Percentiles rank a stretch among this genome's conserved stretches.
Conservation (phyloP, 2,113 vertebrate species). For the Sylvicapra grimmia region DNA sequence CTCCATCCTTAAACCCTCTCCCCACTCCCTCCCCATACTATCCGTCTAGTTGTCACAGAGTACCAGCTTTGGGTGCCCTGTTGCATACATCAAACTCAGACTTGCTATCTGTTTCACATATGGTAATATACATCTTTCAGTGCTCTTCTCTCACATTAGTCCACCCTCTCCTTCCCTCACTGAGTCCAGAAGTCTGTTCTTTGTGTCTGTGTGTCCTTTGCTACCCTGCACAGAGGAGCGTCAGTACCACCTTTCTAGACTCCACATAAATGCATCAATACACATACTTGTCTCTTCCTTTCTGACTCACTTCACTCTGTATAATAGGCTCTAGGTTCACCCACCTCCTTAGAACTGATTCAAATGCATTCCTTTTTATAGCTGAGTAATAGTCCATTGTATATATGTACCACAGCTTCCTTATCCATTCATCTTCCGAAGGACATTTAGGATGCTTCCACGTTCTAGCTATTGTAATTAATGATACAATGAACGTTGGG, state of each 20-base stretch:
- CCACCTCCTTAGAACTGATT: background rate
- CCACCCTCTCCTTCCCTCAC: background rate
- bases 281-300: background rate
- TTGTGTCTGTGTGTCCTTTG: background rate
- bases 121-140: background rate
- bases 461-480: background rate
- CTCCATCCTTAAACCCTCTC: background rate
- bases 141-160: background rate
- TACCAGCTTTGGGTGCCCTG: background rate
- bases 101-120: background rate
- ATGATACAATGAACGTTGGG: background rate
- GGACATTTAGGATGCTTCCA: background rate
- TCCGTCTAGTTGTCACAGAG: background rate
- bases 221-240: background rate
- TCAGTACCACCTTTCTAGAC: background rate
- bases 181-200: background rate
- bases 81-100: background rate
- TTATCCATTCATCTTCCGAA: background rate
- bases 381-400: background rate
- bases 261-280: background rate
- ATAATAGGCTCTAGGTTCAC: background rate
- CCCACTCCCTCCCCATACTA: fast-evolving
- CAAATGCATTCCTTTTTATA: background rate
- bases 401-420: background rate
- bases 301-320: background rate